These are phyloP conservation scores for Hyperopisus bebe DNA, from an alignment of 2,113 vertebrate species.

Conservation along the genomic window DNA sequence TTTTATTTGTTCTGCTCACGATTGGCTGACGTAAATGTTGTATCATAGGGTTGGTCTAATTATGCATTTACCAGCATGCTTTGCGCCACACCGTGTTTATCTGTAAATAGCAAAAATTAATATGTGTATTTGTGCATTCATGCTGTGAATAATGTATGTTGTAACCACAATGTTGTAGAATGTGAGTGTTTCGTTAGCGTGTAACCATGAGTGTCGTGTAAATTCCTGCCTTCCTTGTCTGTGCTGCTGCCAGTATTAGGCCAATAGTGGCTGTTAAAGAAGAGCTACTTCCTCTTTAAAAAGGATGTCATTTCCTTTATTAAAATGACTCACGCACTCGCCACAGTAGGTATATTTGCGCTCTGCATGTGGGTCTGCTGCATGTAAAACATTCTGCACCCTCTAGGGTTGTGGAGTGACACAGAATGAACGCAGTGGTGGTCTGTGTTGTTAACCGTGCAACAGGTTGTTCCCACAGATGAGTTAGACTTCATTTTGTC, in stretches of 20 bases:
- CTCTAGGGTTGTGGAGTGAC: neutral
- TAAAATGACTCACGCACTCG: neutral
- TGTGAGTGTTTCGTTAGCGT: neutral
- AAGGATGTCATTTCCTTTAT: neutral
- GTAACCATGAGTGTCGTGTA: neutral
- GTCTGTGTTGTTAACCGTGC: neutral
- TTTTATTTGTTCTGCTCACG: too few relatives aligned
- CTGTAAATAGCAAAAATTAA: too few relatives aligned
- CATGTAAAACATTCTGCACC: neutral
- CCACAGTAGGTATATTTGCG: neutral
- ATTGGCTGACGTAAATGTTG: too few relatives aligned
- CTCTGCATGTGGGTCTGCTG: neutral
- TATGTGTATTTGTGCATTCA: too few relatives aligned
- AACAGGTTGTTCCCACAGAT: neutral
- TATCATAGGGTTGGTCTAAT: too few relatives aligned
- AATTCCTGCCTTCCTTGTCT: neutral
- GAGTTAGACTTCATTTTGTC: neutral
- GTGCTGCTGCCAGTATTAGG: neutral
- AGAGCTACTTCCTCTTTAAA: neutral
- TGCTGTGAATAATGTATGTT: too few relatives aligned
- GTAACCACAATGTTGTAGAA: neutral
- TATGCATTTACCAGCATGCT: too few relatives aligned
- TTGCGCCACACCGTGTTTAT: too few relatives aligned
- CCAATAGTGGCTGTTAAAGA: neutral
- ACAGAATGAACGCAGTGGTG: neutral